Evolutionary conservation across 2,888 invertebrate species (phyloP).

Genomic region (Masnerella sp.): DNA sequence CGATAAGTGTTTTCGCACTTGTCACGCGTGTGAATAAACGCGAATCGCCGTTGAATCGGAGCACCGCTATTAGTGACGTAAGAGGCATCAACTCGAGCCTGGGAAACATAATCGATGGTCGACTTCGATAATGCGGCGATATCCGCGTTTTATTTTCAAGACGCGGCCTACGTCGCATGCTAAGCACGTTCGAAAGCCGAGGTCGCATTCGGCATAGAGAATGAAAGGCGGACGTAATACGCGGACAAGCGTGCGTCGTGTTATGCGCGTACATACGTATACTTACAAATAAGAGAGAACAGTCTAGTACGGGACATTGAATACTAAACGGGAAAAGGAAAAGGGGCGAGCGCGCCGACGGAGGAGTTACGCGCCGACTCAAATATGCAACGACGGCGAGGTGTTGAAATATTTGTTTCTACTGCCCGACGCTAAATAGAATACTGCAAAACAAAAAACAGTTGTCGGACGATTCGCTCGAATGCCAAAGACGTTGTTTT

Average conservation of each 20-base stretch:
- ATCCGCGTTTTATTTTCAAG: constrained; percentile 53
- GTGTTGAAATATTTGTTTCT: constrained; percentile 38
- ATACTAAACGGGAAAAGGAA: constrained; percentile 50
- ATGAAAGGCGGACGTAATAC: constrained; percentile 56
- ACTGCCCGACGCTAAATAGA: no score
- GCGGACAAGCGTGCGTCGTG: constrained; percentile 37
- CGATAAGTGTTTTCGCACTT: no score
- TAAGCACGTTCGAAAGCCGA: constrained; percentile 58
- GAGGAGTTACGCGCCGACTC: constrained; percentile 21
- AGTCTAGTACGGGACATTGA: constrained; percentile 46
- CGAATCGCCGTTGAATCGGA: no score
- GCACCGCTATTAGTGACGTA: no score
- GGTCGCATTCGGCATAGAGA: constrained; percentile 57
- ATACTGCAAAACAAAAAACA: no score
- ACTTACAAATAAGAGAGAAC: constrained; percentile 38
- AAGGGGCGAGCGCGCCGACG: constrained; percentile 23
- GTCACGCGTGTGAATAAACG: no score
- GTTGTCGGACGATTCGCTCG: no score
- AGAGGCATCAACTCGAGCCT: no score
- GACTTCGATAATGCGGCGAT: constrained; percentile 53
- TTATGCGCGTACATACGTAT: constrained; percentile 37
- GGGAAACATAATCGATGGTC: constrained; percentile 58
- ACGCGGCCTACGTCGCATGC: constrained; percentile 52
- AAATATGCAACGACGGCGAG: constrained; percentile 39
- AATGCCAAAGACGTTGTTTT: no score